Evolutionary conservation across 2,888 invertebrate genomes (phyloP).

Genomic region (Orthonevra nobilis): DNA sequence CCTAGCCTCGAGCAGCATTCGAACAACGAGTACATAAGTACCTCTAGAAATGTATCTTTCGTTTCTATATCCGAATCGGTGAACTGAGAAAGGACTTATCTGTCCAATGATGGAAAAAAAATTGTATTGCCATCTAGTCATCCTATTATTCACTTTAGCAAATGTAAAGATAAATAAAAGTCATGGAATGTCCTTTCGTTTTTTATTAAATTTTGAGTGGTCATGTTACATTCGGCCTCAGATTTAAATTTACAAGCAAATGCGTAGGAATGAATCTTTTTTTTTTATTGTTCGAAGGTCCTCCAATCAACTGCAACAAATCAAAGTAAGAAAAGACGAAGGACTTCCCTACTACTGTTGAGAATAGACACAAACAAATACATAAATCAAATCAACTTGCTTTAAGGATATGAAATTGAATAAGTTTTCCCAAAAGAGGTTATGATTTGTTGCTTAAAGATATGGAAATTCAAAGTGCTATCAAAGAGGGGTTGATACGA

Average conservation of each 20-base stretch:
- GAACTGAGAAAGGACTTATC: constrained; percentile 8
- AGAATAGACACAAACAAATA: no score
- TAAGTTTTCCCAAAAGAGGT: constrained; percentile 62
- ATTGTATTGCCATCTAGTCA: constrained; percentile 16
- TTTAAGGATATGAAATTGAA: constrained; percentile 65
- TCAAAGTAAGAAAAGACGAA: constrained; percentile 33
- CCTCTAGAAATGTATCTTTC: constrained; percentile 14
- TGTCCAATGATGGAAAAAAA: background rate
- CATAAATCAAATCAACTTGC: constrained; percentile 66
- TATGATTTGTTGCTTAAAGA: constrained; percentile 66
- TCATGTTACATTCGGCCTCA: constrained; percentile 3
- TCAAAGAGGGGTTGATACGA: no score
- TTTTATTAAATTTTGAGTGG: constrained; percentile 11
- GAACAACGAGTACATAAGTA: no score
- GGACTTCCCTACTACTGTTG: no score
- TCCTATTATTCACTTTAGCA: constrained; percentile 29
- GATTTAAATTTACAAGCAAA: background rate
- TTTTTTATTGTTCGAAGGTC: constrained; percentile 7
- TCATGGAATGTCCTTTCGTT: constrained; percentile 1
- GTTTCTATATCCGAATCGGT: background rate
- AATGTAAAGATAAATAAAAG: constrained; percentile 33
- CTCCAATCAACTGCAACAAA: constrained; percentile 57
- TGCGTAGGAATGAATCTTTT: no score
- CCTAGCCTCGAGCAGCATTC: constrained; percentile 1
- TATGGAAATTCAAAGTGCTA: constrained; percentile 42